These are phyloP conservation scores for Trypoxylon attenuatum DNA, from an alignment of 2,888 invertebrate species.

Conservation along the genomic window DNA sequence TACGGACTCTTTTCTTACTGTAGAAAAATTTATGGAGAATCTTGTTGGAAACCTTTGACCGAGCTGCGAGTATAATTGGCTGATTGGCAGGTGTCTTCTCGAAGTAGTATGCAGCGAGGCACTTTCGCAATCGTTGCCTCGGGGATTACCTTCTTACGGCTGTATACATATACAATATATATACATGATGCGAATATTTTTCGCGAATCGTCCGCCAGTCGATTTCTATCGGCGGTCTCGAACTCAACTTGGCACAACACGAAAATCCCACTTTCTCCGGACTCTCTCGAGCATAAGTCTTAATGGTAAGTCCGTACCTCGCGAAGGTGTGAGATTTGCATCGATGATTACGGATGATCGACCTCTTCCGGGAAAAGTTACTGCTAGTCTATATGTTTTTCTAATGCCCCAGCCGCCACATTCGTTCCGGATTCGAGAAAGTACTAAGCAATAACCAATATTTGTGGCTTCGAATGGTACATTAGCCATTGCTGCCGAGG, in stretches of 20 bases:
- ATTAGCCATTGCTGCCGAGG: no score
- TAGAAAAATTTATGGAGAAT: no score
- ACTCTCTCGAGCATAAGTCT: constrained; percentile 9
- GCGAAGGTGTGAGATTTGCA: constrained; percentile 57
- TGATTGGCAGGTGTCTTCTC: constrained; percentile 23
- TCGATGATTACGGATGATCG: constrained; percentile 58
- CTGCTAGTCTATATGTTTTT: constrained; percentile 11
- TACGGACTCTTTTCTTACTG: no score
- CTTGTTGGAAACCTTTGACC: constrained; percentile 19
- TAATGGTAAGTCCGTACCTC: constrained; percentile 17
- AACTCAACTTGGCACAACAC: constrained; percentile 18
- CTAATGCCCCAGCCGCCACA: no score
- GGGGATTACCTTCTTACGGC: constrained; percentile 7
- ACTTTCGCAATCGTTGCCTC: constrained; percentile 18
- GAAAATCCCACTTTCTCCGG: constrained; percentile 54
- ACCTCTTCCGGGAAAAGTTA: constrained; percentile 58
- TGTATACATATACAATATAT: constrained; percentile 10
- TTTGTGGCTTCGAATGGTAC: constrained; percentile 21
- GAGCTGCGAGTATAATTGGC: constrained; percentile 32
- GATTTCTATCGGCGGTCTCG: constrained; percentile 44
- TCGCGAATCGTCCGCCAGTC: constrained; percentile 27
- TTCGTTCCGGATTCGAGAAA: no score
- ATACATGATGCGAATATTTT: constrained; percentile 39
- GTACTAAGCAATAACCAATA: constrained; percentile 26
- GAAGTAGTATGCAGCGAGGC: no score